Evolutionary conservation across 2,797 vertebrate genomes (phyloP), one percentile per base, ranked within the genome.

Genomic region (Urophycis tenuis): DNA sequence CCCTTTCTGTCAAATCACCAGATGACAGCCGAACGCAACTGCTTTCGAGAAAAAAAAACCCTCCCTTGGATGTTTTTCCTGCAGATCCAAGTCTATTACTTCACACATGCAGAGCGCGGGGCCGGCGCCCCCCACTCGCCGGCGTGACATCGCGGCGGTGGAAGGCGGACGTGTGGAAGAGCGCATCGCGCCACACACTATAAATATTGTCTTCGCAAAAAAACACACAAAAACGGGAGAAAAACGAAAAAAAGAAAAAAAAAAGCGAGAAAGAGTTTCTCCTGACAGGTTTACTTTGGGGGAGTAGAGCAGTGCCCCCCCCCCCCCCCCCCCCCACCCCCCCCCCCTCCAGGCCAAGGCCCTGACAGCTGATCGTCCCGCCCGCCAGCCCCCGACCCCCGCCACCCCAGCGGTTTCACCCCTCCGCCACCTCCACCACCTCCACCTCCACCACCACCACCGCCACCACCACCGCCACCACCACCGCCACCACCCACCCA

Each of bases 1-100:
- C 45, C 32, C 31, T 74, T 78, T 69, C 32, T 60, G 73, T 74
- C 73, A 36, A 35, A 73, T 73, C 72, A 36, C 72, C 39, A 31
- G 31, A 45, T 29, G 70, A 77, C 64, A 74, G 39, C 73, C 71
- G 31, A 78, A 35, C 8, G 64, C 64, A 25, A 49, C 67, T 41
- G 53, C n/a, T 30, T n/a, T n/a, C n/a, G 10, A 10, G 9, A 70
- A 64, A 49, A 71, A 29, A 36, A 32, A 29, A n/a, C n/a, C n/a
- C 39, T 25, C 39, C 10, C 19, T 67, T 67, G 60, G 60, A 67
- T 67, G 60, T 29, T 67, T 67, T 67, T 67, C 60, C 60, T 12
- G 14, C 60, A 67, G 60, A 29, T 67, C 25, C n/a, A 11, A 64
- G 60, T 29, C n/a, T 10, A 67, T 67, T 29, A 67, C 60, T 67